Evolutionary conservation across 2,888 invertebrate genomes (phyloP).

Genomic region (Gymnocheta viridis): DNA sequence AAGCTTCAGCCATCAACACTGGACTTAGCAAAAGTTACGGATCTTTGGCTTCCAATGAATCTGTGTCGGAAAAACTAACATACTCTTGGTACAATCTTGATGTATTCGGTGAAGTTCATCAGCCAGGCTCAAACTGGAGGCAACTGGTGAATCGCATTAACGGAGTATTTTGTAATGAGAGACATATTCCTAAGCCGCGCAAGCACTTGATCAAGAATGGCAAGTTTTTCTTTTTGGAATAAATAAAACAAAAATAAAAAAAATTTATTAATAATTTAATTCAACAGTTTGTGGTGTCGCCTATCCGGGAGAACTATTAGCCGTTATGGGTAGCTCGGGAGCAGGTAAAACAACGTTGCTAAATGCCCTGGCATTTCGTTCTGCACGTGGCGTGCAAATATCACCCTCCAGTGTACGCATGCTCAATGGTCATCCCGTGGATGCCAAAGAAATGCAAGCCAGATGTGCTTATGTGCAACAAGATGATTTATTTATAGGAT

Average conservation of each 20-base stretch:
- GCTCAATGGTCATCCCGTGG: conserved; percentile 90
- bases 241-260: not conserved
- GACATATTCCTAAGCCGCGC: conserved; percentile 82
- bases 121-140: conserved; percentile 80
- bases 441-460: conserved; percentile 87
- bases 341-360: conserved; percentile 97
- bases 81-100: conserved; percentile 92
- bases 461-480: conserved; percentile 96
- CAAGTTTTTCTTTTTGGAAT: conserved; percentile 76
- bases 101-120: conserved; percentile 86
- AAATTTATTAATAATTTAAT: conserved; percentile 15
- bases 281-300: conserved; percentile 90
- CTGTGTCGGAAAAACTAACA: conserved; percentile 83
- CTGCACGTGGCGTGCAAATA: conserved; percentile 87
- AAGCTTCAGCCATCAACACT: conserved; percentile 77
- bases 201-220: conserved; percentile 90
- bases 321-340: conserved; percentile 94
- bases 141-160: conserved; percentile 83
- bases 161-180: conserved; percentile 79
- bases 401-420: conserved; percentile 83
- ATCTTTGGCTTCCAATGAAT: conserved; percentile 72
- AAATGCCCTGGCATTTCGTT: conserved; percentile 93
- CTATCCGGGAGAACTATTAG: conserved; percentile 92
- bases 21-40: conserved; percentile 78
- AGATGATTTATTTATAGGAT: conserved; percentile 95